Evolutionary conservation across 2,113 vertebrate genomes (phyloP), one percentile per base, ranked within the genome.

Genomic region (Microcebus tavaratra): DNA sequence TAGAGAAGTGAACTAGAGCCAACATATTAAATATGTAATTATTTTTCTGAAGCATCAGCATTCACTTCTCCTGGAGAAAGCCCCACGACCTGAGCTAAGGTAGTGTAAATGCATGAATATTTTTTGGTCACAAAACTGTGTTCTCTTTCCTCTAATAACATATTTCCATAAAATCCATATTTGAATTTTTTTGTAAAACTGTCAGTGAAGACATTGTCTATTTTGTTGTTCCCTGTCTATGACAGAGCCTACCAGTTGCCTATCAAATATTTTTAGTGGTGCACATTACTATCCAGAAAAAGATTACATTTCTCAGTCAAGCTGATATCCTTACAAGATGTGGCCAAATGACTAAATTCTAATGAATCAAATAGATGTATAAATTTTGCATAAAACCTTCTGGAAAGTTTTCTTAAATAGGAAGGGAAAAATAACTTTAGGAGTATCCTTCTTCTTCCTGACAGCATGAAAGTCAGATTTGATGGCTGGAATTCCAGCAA

Each of bases 161-260:
- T 10, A 68, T 68, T 89, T 93, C 55, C 39, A 42, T 61, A 67
- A 83, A 80, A 48, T 6, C 29, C 34, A 55, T 20, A 84, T 67
- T 39, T 70, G n/a, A 83, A 70, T 96, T 91, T 95, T 96, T 96
- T 61, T 86, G 8, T 81, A 76, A 95, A 88, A 67, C 29, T 31
- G 15, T 80, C 67, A 59, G 34, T 91, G 42, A 81, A 91, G 63
- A 65, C 7, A 39, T 67, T 55, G 23, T 68, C 42, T 34, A 39
- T 88, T 88, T 88, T 88, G 45, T 84, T 45, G 76, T 80, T 92
- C 18, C 18, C 17, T 94, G 4, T 55, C 12, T 75, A 23, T 80
- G 75, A 10, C 55, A 85, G 72, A 91, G 42, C 76, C 36, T 75
- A 81, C 25, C 15, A 75, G 17, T 61, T 81, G 55, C 42, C 57